Evolutionary conservation across 2,797 vertebrate genomes (phyloP), one percentile per base, ranked within the genome.

Genomic region (Psittacula echo): DNA sequence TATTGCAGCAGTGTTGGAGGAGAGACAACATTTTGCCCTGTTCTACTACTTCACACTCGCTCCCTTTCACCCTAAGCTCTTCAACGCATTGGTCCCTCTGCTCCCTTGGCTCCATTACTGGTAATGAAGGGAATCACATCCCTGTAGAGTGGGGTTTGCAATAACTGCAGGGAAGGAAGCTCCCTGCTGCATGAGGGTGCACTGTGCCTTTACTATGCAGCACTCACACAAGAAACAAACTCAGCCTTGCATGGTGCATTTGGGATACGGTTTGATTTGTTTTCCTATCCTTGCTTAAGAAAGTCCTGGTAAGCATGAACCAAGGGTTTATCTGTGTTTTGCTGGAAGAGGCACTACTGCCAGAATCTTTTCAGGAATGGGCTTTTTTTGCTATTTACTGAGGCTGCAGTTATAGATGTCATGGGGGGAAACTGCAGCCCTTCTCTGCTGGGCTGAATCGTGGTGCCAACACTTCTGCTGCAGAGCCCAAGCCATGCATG

Each of bases 51-150:
- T 51, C 84, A 82, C 26, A 4, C 66, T 72, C 48, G n/a, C 54
- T 89, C 10, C 30, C 34, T 83, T 78, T 71, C 56, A 51, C 48
- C n/a, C 45, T 65, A 4, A 84, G 48, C 27, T 67, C 47, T 66
- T 32, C 65, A 27, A 1, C 22, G 61, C 48, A 8, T 41, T 45
- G 41, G 48, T 72, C 20, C n/a, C 51, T 19, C 32, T 0, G 0
- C 24, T 84, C 27, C 23, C 53, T 30, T 42, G 58, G 56, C 66
- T 66, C 50, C 3, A 0, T 30, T 21, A 2, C 20, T 34, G 39
- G 14, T 54, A 67, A 64, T 45, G 67, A 48, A 47, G n/a, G 42
- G 10, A 29, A 71, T 45, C 53, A 54, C 42, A 74, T 48, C 42
- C 54, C 39, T 53, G 27, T 12, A 3, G 48, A 45, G 54, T 2